These are phyloP conservation scores for Mastigias papua DNA, from an alignment of 30 jellyfish, hydroid and myxozoan species.

Conservation along the genomic window DNA sequence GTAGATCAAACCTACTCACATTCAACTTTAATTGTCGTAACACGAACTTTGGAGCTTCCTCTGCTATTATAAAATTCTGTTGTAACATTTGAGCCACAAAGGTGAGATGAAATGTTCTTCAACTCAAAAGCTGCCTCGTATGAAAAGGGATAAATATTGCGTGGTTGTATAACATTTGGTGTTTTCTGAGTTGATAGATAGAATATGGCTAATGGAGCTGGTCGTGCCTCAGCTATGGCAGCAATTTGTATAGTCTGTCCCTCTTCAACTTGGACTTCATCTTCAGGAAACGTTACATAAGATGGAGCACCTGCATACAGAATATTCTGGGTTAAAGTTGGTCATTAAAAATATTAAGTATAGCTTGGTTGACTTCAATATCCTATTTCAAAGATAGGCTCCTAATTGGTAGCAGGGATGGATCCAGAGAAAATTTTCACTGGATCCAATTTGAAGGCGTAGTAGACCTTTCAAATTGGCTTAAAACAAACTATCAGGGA, in stretches of 20 bases:
- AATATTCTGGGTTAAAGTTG: too few relatives aligned
- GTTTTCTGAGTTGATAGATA: background rate
- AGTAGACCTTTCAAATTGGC: too few relatives aligned
- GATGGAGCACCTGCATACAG: conserved; percentile 6
- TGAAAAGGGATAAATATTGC: background rate
- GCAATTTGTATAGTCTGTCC: conserved; percentile 3
- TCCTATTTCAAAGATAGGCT: too few relatives aligned
- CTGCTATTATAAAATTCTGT: background rate
- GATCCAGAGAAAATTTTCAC: too few relatives aligned
- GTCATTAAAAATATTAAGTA: too few relatives aligned
- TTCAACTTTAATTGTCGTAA: background rate
- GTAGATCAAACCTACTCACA: background rate
- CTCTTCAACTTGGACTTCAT: background rate
- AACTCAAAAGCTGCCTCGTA: background rate
- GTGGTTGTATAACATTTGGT: background rate
- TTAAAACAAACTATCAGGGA: too few relatives aligned
- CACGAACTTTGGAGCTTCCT: conserved; percentile 1
- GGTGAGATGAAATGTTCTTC: background rate
- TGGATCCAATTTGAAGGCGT: too few relatives aligned
- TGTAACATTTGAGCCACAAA: background rate
- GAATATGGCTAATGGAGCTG: conserved; percentile 7
- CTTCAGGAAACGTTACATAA: background rate
- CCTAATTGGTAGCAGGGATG: too few relatives aligned
- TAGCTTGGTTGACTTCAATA: too few relatives aligned
- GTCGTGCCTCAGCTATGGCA: conserved; percentile 1